Evolutionary conservation across 2,797 vertebrate genomes (phyloP), one percentile per base, ranked within the genome.

Genomic region (Gymnoscopelus braueri): DNA sequence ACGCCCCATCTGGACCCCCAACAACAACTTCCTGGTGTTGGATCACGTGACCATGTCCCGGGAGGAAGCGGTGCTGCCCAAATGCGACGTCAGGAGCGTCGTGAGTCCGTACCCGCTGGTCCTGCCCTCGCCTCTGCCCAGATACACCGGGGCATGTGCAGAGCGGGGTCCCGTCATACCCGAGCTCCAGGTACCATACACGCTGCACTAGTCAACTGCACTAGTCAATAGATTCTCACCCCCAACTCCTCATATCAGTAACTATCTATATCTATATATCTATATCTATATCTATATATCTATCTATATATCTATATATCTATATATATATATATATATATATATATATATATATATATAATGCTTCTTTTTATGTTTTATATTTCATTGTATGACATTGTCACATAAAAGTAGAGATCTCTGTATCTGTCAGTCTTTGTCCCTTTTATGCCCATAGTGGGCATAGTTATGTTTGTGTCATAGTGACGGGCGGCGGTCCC

Each of bases 21-120:
- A 96, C 96, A 98, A 98, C 89, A 95, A 95, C 82, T 98, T 98
- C 84, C 85, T 97, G 81, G 96, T 98, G 11, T 86, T 98, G 83
- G 96, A 97, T 81, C 96, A 96, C 89, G 96, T 99, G 71, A 93
- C 92, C 73, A 96, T 99, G 96, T 94, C 95, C 80, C 94, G 96
- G 85, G 92, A 92, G 57, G 89, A 94, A n/a, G 65, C 59, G 0
- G 86, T 93, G 4, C 2, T 79, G 57, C 90, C 93, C 0, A 92
- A 92, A 59, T 99, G 97, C 80, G 97, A 98, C 76, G 81, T 97
- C 78, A 95, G 92, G 85, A 93, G 86, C 63, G 94, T 97, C 55
- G 81, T 96, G 79, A 98, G 95, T 65, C 97, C 96, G 2, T 98
- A 96, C 75, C 97, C 97, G 0, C 92, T 98, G 72, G 96, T 98